phyloP scores from a whole-genome alignment of 2,888 invertebrate genomes.

The Amphipyra tragopoginis region DNA sequence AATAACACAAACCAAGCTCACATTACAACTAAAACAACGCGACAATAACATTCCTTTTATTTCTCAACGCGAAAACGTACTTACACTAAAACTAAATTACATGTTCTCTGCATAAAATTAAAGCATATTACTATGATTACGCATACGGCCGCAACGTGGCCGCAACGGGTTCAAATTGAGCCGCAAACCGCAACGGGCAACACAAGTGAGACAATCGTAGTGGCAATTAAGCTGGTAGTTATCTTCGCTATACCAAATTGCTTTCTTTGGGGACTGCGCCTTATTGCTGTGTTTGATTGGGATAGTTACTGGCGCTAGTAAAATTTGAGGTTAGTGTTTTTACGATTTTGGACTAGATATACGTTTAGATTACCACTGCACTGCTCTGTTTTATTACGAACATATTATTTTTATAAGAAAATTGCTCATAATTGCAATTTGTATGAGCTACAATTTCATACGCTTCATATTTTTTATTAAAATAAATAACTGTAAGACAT shows the following conservation, averaged over 20 bases:
- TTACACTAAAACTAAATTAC: constrained; percentile 39
- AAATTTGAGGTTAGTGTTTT: constrained; percentile 19
- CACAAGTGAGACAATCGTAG: constrained; percentile 71
- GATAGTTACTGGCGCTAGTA: constrained; percentile 55
- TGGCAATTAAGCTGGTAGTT: constrained; percentile 76
- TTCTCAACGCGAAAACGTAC: constrained; percentile 34
- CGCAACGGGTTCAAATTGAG: constrained; percentile 55
- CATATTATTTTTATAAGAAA: background rate
- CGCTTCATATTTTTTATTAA: no score
- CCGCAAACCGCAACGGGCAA: constrained; percentile 57
- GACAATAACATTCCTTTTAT: constrained; percentile 13
- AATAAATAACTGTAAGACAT: no score
- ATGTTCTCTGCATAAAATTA: constrained; percentile 43
- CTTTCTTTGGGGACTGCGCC: constrained; percentile 74
- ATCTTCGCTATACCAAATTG: constrained; percentile 73
- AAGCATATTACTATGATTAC: constrained; percentile 51
- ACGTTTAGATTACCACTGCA: no score
- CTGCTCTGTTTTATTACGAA: no score
- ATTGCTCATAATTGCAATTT: no score
- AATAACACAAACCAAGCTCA: background rate
- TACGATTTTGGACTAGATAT: background rate
- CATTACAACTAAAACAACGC: background rate
- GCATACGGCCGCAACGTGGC: constrained; percentile 37
- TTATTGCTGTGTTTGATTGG: constrained; percentile 66
- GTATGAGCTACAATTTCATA: no score